phyloP scores from a whole-genome alignment of 2,113 vertebrate genomes.

The Tetraodon nigroviridis region DNA sequence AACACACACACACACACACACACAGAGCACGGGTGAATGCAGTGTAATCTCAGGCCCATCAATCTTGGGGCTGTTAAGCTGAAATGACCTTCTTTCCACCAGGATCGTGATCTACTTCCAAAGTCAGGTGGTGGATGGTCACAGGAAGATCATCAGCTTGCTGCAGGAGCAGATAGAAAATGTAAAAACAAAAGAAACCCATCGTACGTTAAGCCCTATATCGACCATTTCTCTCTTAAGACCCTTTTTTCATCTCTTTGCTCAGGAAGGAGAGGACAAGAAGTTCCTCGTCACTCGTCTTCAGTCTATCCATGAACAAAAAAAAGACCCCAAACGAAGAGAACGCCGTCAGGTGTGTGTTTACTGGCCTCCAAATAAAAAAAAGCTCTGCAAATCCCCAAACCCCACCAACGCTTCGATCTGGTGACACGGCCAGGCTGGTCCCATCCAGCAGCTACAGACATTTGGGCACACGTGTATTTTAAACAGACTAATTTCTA shows the following conservation, averaged over 20 bases:
- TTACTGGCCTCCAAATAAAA: neutral
- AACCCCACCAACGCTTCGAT: too few relatives aligned
- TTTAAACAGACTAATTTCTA: too few relatives aligned
- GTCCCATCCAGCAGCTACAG: too few relatives aligned
- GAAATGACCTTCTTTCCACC: conserved; percentile 19
- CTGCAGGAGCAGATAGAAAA: conserved; percentile 88
- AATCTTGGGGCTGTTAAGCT: neutral
- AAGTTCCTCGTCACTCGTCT: conserved; percentile 84
- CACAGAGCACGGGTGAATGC: too few relatives aligned
- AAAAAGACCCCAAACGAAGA: conserved; percentile 28
- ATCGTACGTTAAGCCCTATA: neutral
- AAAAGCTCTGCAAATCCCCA: neutral
- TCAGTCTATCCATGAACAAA: conserved; percentile 72
- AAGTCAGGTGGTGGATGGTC: conserved; percentile 86
- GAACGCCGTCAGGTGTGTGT: conserved; percentile 53
- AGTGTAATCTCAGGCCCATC: neutral
- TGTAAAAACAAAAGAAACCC: conserved; percentile 56
- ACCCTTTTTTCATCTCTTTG: neutral
- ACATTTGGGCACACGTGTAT: too few relatives aligned
- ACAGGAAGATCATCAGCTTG: conserved; percentile 80
- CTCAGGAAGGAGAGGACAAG: conserved; percentile 89
- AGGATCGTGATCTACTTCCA: conserved; percentile 88
- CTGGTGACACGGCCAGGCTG: too few relatives aligned
- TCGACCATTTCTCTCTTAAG: neutral
- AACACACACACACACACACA: neutral